A percentile compares a stretch with the other conserved stretches of the same genome.
Evolutionary conservation across 2,888 invertebrate species (phyloP).

Genomic region (Drosophila basisetae): DNA sequence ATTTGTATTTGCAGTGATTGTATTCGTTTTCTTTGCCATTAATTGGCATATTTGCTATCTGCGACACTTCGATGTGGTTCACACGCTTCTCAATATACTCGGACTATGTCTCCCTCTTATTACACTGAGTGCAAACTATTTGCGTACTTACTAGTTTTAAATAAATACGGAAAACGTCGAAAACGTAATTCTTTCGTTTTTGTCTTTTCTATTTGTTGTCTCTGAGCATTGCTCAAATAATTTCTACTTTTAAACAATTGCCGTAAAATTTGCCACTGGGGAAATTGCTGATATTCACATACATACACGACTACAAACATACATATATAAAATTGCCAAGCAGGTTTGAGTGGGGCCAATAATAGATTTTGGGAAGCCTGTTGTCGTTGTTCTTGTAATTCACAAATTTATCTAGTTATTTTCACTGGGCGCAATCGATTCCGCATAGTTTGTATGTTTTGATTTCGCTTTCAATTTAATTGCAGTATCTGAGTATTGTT

Average conservation of each 20-base stretch:
- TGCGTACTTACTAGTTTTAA: slow-evolving; percentile 20
- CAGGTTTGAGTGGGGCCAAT: slow-evolving; percentile 23
- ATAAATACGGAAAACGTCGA: slow-evolving; percentile 48
- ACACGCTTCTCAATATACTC: slow-evolving; percentile 54
- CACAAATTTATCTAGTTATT: slow-evolving; percentile 53
- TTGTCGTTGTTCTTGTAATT: slow-evolving; percentile 78
- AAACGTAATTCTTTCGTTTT: slow-evolving; percentile 38
- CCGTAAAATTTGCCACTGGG: slow-evolving; percentile 47
- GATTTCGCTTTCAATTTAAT: slow-evolving; percentile 76
- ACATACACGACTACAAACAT: not conserved
- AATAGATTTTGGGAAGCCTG: slow-evolving; percentile 58
- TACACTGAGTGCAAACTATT: slow-evolving; percentile 14
- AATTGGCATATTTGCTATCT: slow-evolving; percentile 42
- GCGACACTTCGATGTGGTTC: slow-evolving; percentile 49
- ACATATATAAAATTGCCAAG: not conserved
- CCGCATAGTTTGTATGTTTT: slow-evolving; percentile 82
- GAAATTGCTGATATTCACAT: slow-evolving; percentile 5
- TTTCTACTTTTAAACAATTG: slow-evolving; percentile 65
- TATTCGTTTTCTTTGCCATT: slow-evolving; percentile 44
- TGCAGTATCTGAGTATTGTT: slow-evolving; percentile 15
- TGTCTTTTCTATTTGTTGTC: slow-evolving; percentile 7
- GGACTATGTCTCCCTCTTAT: not conserved
- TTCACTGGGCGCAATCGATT: slow-evolving; percentile 76
- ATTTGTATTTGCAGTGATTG: slow-evolving; percentile 32
- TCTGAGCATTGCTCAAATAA: slow-evolving; percentile 53